Evolutionary conservation across 35 echinoderm and acorn worm species (phyloP).

Genomic region (Anneissia japonica): DNA sequence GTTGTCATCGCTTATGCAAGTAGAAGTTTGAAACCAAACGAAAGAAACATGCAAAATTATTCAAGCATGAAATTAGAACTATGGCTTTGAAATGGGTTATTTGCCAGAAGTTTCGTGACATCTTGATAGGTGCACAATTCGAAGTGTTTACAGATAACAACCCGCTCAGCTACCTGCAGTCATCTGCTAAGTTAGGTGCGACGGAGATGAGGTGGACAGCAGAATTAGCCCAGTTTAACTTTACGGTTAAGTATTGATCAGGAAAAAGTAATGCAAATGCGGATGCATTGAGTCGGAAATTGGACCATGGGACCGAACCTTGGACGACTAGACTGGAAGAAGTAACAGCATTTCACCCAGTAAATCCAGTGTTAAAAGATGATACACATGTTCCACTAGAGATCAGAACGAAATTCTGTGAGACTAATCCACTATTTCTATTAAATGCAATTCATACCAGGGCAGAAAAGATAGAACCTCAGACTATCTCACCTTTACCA

Average conservation of each 20-base stretch:
- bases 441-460: no score
- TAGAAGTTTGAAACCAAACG: conserved; percentile 29
- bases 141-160: conserved; percentile 68
- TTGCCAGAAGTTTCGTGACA: conserved; percentile 58
- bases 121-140: conserved; percentile 60
- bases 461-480: no score
- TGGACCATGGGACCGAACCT: conserved; percentile 6
- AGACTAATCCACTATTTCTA: no score
- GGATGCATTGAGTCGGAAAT: conserved; percentile 53
- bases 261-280: conserved; percentile 52
- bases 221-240: conserved; percentile 56
- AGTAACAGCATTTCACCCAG: background rate
- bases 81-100: conserved; percentile 49
- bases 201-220: conserved; percentile 61
- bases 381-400: no score
- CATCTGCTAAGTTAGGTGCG: conserved; percentile 51
- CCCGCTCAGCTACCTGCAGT: conserved; percentile 59
- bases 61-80: conserved; percentile 62
- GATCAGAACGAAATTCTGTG: no score
- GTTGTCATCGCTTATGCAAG: conserved; percentile 60
- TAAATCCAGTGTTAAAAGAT: no score
- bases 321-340: background rate
- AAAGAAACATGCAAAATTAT: conserved; percentile 59
- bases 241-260: conserved; percentile 46
- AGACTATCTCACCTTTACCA: no score